phyloP scores from a whole-genome alignment of 37 sponge, comb jelly and placozoan species.

The Axinella damicornis region DNA sequence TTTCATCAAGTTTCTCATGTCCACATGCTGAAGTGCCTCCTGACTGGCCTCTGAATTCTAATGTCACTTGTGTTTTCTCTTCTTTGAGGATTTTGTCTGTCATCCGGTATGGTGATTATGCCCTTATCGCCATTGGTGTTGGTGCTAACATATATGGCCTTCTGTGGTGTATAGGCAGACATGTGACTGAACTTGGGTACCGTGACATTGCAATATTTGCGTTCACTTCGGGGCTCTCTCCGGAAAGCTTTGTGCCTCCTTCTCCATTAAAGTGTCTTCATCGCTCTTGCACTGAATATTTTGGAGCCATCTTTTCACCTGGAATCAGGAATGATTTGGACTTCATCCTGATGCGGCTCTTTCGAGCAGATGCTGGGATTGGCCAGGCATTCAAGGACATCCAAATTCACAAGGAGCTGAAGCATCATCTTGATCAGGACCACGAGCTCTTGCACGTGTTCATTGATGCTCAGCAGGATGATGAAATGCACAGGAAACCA shows the following conservation, averaged over 20 bases:
- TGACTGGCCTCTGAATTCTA: neutral
- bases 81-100: neutral
- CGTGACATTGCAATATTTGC: neutral
- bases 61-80: constrained; percentile 15
- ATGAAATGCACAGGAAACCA: too few species aligned
- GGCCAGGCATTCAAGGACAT: constrained; percentile 53
- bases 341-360: constrained; percentile 31
- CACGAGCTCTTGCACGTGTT: constrained; percentile 39
- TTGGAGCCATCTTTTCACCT: neutral
- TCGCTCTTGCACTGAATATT: too few species aligned
- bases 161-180: constrained; percentile 27
- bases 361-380: constrained; percentile 38
- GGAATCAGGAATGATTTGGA: constrained; percentile 49
- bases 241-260: constrained; percentile 9
- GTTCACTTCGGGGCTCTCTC: constrained; percentile 5
- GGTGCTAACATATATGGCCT: neutral
- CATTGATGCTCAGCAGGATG: constrained; percentile 18
- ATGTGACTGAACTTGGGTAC: constrained; percentile 20
- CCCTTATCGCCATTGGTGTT: neutral
- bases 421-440: neutral
- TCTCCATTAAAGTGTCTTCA: neutral
- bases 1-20: neutral
- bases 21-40: neutral
- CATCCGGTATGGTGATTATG: constrained; percentile 10
- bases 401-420: constrained; percentile 17